Percentiles rank a stretch among this genome's conserved stretches.
Conservation (phyloP, 1,140 invertebrate genomes). For the Xylocopa sonorina region DNA sequence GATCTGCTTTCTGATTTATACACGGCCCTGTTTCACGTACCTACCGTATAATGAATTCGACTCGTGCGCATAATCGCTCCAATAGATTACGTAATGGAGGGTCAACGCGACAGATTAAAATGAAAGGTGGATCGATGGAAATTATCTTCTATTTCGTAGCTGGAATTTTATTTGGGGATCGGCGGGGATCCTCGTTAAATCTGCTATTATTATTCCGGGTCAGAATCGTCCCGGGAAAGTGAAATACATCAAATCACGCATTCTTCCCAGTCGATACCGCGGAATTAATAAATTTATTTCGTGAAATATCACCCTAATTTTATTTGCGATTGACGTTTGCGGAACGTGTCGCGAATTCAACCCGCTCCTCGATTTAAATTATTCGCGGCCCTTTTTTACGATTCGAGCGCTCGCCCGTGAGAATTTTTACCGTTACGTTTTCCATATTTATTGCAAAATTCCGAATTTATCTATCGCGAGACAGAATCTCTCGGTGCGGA, state of each 20-base stretch:
- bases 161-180: neutral
- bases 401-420: no score
- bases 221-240: neutral
- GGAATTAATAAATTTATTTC: no score
- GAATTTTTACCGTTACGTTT: no score
- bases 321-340: no score
- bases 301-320: no score
- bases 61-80: neutral
- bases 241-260: neutral
- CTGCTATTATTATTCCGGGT: neutral
- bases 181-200: neutral
- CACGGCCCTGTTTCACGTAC: neutral
- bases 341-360: no score
- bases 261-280: neutral
- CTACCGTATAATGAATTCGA: neutral
- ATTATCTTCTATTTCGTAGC: neutral
- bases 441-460: no score
- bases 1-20: conserved; percentile 4
- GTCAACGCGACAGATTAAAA: neutral
- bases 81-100: neutral
- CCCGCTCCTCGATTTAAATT: no score
- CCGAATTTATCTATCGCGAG: no score
- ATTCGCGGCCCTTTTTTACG: no score
- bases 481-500: no score
- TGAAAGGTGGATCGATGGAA: neutral